phyloP scores from a whole-genome alignment of 2,113 vertebrate genomes.

The Gallinago jamesoni region DNA sequence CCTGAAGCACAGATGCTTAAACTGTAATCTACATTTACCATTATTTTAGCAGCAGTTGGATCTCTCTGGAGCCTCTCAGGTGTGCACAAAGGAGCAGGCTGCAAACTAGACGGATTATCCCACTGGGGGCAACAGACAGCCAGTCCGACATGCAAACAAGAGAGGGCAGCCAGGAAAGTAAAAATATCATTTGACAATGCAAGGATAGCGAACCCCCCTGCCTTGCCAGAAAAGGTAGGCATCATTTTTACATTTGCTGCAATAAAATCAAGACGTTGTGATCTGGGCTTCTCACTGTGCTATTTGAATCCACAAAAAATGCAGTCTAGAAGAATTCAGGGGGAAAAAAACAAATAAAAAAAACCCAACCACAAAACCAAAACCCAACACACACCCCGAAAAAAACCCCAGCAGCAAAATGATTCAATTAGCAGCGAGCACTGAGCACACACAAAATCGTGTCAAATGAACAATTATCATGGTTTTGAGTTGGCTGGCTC shows the following conservation, averaged over 20 bases:
- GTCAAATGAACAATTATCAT: background rate
- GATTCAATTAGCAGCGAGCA: background rate
- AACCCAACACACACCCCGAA: too few species aligned
- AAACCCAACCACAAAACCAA: background rate
- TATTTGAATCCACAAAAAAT: background rate
- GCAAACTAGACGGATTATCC: background rate
- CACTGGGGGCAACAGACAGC: background rate
- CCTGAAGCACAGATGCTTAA: background rate
- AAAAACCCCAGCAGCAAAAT: background rate
- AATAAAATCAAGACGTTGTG: background rate
- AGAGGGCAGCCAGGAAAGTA: background rate
- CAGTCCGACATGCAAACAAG: background rate
- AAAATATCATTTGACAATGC: background rate
- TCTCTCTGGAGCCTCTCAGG: background rate
- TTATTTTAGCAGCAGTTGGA: background rate
- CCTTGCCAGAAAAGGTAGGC: background rate
- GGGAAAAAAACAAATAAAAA: background rate
- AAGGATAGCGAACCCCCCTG: background rate
- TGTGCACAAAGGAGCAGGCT: background rate
- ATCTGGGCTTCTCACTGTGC: background rate
- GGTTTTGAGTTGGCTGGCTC: background rate
- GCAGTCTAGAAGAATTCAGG: background rate
- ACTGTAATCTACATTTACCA: background rate
- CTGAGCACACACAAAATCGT: background rate
- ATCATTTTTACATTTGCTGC: background rate